Evolutionary conservation across 1,140 invertebrate genomes (phyloP).

Genomic region (Pseudomyrmex sp.): DNA sequence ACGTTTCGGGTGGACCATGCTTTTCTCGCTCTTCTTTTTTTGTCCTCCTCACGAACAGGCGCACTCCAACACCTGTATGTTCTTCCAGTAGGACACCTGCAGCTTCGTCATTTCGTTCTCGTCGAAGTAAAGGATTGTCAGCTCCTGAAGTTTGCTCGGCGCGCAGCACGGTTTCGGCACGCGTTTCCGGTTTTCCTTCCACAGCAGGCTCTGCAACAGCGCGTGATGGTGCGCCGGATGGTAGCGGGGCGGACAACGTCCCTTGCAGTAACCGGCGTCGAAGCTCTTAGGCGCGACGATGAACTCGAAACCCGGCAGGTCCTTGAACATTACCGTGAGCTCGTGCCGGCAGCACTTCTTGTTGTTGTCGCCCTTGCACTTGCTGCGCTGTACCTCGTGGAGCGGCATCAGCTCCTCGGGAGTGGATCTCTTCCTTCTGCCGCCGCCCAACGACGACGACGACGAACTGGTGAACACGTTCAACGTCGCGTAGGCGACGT

Average conservation of each 20-base stretch:
- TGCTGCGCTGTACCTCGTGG: constrained; percentile 82
- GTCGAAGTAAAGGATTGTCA: constrained; percentile 89
- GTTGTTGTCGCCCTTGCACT: constrained; percentile 84
- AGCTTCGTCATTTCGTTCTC: constrained; percentile 87
- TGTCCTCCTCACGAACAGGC: constrained; percentile 88
- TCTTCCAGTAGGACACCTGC: constrained; percentile 90
- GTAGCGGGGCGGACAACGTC: constrained; percentile 89
- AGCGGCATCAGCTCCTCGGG: constrained; percentile 79
- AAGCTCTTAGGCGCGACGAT: constrained; percentile 90
- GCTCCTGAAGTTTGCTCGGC: constrained; percentile 88
- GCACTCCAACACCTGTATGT: constrained; percentile 91
- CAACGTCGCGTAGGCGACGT: constrained; percentile 78
- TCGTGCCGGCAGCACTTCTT: constrained; percentile 89
- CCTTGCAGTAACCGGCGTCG: constrained; percentile 91
- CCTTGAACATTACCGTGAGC: constrained; percentile 88
- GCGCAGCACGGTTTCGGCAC: constrained; percentile 90
- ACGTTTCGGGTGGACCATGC: constrained; percentile 14
- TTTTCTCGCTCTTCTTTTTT: background rate
- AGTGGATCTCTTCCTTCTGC: constrained; percentile 67
- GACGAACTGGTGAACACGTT: constrained; percentile 82
- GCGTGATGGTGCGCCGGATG: constrained; percentile 91
- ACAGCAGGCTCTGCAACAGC: constrained; percentile 89
- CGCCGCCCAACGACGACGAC: background rate
- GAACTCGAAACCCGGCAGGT: constrained; percentile 89
- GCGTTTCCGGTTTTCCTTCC: constrained; percentile 86